Evolutionary conservation across 2,888 invertebrate genomes (phyloP), one percentile per base, ranked within the genome.

Genomic region (Dolichopus griseipennis): DNA sequence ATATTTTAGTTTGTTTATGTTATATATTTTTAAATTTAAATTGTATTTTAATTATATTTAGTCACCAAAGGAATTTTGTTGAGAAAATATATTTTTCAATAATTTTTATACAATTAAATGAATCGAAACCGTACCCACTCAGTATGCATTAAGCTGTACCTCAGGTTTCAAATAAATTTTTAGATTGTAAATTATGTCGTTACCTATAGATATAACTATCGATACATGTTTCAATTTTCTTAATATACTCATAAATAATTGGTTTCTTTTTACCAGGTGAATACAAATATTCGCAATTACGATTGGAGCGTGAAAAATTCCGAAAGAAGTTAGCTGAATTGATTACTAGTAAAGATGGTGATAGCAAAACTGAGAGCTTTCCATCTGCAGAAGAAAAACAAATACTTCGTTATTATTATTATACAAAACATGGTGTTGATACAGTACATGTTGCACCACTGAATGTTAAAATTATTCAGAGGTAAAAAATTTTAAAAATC

Each of bases 391-490:
- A 86, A 64, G 90, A 92, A 75, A 86, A 86, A 73, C 88, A 91
- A 77, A 81, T 90, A 75, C 79, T 91, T 66, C 85, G 93, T 71
- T 96, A 96, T 80, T 93, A 94, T 78, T 94, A 93, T 79, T 97
- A 95, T 76, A 87, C 96, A 65, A 89, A 90, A 75, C 90, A 94
- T 78, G 96, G 95, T 0, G 90, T 96, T 64, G 95, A 95, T 77
- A 94, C 94, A 4, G 88, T 90, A 71, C 91, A 95, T 77, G 92
- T 96, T 0, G 91, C 94, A 0, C 90, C 94, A 1, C 85, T 96
- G 77, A 91, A 92, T 75, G 85, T 86, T 68, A 84, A 85, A 74
- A 88, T 92, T 76, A 83, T 95, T 69, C 83, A 85, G 64, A 83
- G 83, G 89, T 88, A 73, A n/a, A n/a, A n/a, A n/a, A n/a, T n/a